Conservation (phyloP, 2,888 invertebrate species). For the Muscina levida region DNA sequence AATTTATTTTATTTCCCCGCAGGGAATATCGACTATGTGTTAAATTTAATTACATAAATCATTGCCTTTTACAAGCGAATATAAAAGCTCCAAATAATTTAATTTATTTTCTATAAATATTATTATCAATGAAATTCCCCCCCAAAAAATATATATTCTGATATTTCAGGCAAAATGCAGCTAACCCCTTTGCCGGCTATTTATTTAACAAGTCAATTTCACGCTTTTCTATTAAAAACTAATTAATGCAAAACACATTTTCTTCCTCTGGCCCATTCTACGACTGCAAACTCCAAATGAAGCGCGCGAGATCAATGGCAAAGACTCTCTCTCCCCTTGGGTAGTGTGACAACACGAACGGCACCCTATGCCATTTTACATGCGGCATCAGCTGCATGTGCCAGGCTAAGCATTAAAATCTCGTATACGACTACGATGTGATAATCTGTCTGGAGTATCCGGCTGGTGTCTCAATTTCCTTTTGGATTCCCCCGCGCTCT, state of each 20-base stretch:
- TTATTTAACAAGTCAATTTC: slow-evolving; percentile 9
- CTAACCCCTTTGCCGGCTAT: no score
- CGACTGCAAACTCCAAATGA: background rate
- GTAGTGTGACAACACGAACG: no score
- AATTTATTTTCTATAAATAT: slow-evolving; percentile 13
- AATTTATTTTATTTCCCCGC: no score
- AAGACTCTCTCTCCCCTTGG: background rate
- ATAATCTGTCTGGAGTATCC: background rate
- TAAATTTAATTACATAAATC: background rate
- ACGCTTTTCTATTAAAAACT: background rate
- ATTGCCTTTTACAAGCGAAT: background rate
- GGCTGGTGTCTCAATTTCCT: no score
- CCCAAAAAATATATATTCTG: no score
- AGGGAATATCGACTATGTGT: no score
- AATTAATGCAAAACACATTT: slow-evolving; percentile 12
- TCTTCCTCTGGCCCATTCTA: background rate
- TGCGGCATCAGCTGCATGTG: background rate
- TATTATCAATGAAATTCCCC: background rate
- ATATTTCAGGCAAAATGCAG: no score
- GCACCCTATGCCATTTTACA: no score
- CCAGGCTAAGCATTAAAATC: background rate
- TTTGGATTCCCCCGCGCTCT: background rate
- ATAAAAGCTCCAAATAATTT: background rate
- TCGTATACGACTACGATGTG: background rate
- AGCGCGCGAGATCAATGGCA: background rate